Evolutionary conservation across 1,140 invertebrate genomes (phyloP).

Genomic region (Odontomachus brunneus): DNA sequence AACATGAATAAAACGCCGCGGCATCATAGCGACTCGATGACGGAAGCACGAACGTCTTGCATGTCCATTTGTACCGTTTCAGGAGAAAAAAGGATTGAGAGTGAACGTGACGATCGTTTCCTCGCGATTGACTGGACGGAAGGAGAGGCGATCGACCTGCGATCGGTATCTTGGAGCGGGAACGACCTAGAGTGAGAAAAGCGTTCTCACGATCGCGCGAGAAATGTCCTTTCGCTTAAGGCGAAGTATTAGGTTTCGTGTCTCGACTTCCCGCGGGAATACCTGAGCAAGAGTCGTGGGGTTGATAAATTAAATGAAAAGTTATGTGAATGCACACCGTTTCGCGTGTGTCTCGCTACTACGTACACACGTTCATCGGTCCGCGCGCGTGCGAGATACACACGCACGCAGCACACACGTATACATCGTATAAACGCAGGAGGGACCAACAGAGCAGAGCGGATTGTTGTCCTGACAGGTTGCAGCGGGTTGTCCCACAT

Average conservation of each 20-base stretch:
- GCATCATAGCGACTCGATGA: background rate
- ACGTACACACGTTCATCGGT: background rate
- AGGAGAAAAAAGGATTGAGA: background rate
- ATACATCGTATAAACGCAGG: background rate
- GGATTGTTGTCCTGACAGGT: slow-evolving; percentile 74
- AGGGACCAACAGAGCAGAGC: slow-evolving; percentile 58
- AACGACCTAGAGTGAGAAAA: slow-evolving; percentile 7
- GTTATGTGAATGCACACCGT: slow-evolving; percentile 39
- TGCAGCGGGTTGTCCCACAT: slow-evolving; percentile 71
- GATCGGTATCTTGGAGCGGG: too few species aligned
- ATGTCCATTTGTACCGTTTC: background rate
- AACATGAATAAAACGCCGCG: background rate
- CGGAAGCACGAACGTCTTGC: too few species aligned
- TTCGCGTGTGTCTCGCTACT: slow-evolving; percentile 1
- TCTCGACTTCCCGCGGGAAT: slow-evolving; percentile 50
- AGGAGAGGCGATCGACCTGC: slow-evolving; percentile 6
- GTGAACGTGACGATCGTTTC: background rate
- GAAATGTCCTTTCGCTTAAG: slow-evolving; percentile 41
- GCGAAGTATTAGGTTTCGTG: slow-evolving; percentile 62
- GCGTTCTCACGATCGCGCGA: slow-evolving; percentile 62
- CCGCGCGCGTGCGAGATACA: background rate
- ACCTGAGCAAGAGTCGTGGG: slow-evolving; percentile 4
- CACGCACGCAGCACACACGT: too few species aligned
- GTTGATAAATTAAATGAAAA: slow-evolving; percentile 69
- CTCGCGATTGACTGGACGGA: background rate